Evolutionary conservation across 2,888 invertebrate species (phyloP).

Genomic region (Folsomia manolachei): DNA sequence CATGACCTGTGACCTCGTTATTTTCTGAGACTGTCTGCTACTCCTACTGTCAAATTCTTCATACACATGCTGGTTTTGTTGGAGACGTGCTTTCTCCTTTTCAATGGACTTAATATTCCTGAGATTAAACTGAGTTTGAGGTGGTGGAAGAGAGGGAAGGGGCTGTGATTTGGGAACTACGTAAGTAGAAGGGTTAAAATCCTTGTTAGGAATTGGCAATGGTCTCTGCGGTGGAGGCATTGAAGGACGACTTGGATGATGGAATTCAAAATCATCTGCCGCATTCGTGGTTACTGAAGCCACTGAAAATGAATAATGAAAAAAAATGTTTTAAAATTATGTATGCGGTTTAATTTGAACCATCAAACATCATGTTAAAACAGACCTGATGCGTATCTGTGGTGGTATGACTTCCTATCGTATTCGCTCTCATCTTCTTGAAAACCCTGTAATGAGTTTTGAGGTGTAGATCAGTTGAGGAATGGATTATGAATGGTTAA

Average conservation of each 20-base stretch:
- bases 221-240: conserved; percentile 2
- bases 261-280: conserved; percentile 43
- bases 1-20: not conserved
- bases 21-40: not conserved
- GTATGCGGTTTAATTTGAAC: no score
- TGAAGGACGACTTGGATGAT: conserved; percentile 24
- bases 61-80: not conserved
- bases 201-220: conserved; percentile 18
- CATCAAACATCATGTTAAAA: not conserved
- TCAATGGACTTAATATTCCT: not conserved
- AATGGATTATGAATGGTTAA: no score
- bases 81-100: not conserved
- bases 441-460: conserved; percentile 24
- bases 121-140: not conserved
- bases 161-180: conserved; percentile 29
- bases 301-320: not conserved
- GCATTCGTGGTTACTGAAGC: conserved; percentile 33
- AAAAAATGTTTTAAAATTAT: not conserved
- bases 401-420: conserved; percentile 38
- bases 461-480: no score
- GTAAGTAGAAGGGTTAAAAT: conserved; percentile 30
- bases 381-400: conserved; percentile 33
- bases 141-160: not conserved
- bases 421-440: conserved; percentile 40
- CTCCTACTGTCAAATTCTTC: not conserved